These are phyloP conservation scores for Holothuria leucospilota DNA, from an alignment of 53 echinoderm and acorn worm genomes.

Conservation along the genomic window DNA sequence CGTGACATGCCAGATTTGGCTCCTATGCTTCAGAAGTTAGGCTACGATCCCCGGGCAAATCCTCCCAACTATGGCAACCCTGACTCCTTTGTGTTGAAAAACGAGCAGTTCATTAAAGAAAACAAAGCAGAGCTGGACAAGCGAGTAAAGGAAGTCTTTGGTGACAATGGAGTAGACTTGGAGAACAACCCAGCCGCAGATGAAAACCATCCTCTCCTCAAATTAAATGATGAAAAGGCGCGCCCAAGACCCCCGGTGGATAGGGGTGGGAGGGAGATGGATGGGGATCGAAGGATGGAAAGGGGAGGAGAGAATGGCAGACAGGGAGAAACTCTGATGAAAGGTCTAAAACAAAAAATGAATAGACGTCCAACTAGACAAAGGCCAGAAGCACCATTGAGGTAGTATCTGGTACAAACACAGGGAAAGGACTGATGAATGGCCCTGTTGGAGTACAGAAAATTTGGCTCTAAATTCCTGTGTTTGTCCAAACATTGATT, in stretches of 20 bases:
- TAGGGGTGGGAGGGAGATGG: neutral
- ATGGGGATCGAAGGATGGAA: no score
- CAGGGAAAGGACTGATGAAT: no score
- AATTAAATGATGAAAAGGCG: neutral
- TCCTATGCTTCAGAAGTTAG: conserved; percentile 89
- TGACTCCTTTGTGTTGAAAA: conserved; percentile 84
- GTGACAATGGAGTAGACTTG: conserved; percentile 61
- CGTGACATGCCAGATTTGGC: conserved; percentile 88
- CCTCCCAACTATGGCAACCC: conserved; percentile 95
- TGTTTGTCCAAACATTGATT: no score
- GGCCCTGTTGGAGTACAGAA: no score
- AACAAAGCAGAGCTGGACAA: conserved; percentile 67
- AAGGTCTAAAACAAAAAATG: no score
- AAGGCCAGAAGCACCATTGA: no score
- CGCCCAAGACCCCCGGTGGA: neutral
- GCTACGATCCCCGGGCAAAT: conserved; percentile 93
- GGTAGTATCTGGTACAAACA: no score
- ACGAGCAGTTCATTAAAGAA: conserved; percentile 80
- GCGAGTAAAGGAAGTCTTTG: conserved; percentile 73
- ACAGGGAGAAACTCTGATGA: neutral
- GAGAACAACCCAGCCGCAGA: conserved; percentile 41
- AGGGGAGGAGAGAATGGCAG: neutral
- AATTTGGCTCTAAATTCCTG: no score
- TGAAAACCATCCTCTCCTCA: conserved; percentile 40
- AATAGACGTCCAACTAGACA: no score